A percentile compares a stretch with the other conserved stretches of the same genome.
Evolutionary conservation across 2,888 invertebrate species (phyloP).

Genomic region (Agelastica alni): DNA sequence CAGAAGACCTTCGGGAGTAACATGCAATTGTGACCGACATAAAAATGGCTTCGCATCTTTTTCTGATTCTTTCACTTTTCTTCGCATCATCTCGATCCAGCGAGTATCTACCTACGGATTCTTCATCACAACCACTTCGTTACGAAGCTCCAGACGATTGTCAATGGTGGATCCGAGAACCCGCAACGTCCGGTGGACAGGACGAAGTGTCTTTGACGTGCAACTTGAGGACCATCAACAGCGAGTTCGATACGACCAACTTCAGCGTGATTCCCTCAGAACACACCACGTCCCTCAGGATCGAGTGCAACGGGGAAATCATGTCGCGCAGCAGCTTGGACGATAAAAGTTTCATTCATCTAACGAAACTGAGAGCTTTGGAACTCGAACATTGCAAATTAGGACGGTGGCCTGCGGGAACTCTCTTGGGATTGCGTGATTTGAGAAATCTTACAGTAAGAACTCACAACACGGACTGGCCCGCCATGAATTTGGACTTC

Average conservation of each 20-base stretch:
- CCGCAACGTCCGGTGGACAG: constrained; percentile 59
- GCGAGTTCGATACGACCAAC: constrained; percentile 86
- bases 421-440: constrained; percentile 78
- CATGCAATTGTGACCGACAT: constrained; percentile 28
- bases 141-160: constrained; percentile 89
- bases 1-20: no score
- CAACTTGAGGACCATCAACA: constrained; percentile 81
- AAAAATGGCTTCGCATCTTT: constrained; percentile 35
- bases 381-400: constrained; percentile 86
- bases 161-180: constrained; percentile 73
- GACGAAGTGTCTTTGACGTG: constrained; percentile 79
- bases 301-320: constrained; percentile 80
- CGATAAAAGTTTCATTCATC: constrained; percentile 77
- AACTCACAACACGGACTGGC: constrained; percentile 84
- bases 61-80: constrained; percentile 23
- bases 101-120: constrained; percentile 42
- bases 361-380: constrained; percentile 78
- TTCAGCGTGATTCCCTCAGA: constrained; percentile 85
- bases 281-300: constrained; percentile 76
- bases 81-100: constrained; percentile 2
- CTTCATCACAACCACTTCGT: constrained; percentile 57
- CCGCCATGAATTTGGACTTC: constrained; percentile 81
- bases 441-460: constrained; percentile 83
- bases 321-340: constrained; percentile 79
- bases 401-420: constrained; percentile 78